Conservation (phyloP, 2,888 invertebrate genomes). For the Agriopis leucophaearia region DNA sequence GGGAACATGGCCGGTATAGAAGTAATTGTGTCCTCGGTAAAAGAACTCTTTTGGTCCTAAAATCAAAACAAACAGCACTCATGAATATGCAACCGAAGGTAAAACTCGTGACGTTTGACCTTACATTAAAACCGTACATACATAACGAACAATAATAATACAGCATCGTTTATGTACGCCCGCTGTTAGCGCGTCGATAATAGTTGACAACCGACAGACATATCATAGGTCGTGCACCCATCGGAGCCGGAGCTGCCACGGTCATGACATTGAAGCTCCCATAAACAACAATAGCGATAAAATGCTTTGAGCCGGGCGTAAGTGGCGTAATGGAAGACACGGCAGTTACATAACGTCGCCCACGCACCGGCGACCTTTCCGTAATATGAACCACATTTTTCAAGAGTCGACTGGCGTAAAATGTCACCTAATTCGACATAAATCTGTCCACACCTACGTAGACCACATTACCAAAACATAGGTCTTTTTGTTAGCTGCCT, state of each 20-base stretch:
- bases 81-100: conserved; percentile 41
- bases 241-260: conserved; percentile 56
- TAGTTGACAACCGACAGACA: conserved; percentile 47
- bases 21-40: conserved; percentile 95
- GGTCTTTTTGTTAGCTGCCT: conserved; percentile 22
- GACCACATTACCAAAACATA: conserved; percentile 23
- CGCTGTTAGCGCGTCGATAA: conserved; percentile 52
- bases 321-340: conserved; percentile 58
- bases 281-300: conserved; percentile 63
- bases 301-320: conserved; percentile 50
- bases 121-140: conserved; percentile 51
- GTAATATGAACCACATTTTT: conserved; percentile 49
- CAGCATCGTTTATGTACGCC: conserved; percentile 42
- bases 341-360: conserved; percentile 63
- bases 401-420: conserved; percentile 47
- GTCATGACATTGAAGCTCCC: conserved; percentile 77
- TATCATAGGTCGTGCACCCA: conserved; percentile 66
- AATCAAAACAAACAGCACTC: conserved; percentile 35
- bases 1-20: conserved; percentile 94
- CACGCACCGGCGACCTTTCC: conserved; percentile 62
- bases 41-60: conserved; percentile 96
- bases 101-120: conserved; percentile 48
- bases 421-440: conserved; percentile 47
- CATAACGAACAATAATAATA: conserved; percentile 49
- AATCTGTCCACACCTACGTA: conserved; percentile 28